These are phyloP conservation scores for Microcebus ravelobensis DNA, from an alignment of 2,113 vertebrate species.

Conservation along the genomic window DNA sequence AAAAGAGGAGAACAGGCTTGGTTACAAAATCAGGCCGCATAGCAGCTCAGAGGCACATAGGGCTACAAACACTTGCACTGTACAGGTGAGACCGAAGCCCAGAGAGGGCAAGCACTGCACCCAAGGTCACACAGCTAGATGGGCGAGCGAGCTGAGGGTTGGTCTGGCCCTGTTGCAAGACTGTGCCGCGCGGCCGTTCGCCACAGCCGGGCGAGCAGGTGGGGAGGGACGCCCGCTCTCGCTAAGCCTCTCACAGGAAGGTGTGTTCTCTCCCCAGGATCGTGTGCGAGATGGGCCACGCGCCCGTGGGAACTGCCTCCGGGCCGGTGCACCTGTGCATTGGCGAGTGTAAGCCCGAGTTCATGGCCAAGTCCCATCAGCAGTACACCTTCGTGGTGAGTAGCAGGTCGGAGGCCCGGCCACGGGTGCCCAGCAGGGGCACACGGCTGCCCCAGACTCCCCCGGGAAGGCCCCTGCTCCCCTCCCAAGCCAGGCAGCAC, in stretches of 20 bases:
- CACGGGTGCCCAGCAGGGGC: rapidly evolving
- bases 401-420: neutral
- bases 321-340: slow-evolving; percentile 96
- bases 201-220: neutral
- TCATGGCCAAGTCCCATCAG: slow-evolving; percentile 92
- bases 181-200: neutral
- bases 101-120: neutral
- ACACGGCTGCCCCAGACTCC: neutral
- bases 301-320: slow-evolving; percentile 86
- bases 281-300: slow-evolving; percentile 96
- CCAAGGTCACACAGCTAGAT: neutral
- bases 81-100: neutral
- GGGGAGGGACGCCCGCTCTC: neutral
- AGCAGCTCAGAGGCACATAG: neutral
- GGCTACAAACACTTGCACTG: neutral
- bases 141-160: neutral
- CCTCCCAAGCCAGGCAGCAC: neutral
- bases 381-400: slow-evolving; percentile 97
- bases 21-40: neutral
- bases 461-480: neutral
- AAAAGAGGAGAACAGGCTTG: neutral
- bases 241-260: slow-evolving; percentile 43
- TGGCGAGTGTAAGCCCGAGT: slow-evolving; percentile 95
- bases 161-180: neutral
- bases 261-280: slow-evolving; percentile 88